These are phyloP conservation scores for Drosophila barbarae DNA, from an alignment of 2,888 invertebrate genomes.

Conservation along the genomic window DNA sequence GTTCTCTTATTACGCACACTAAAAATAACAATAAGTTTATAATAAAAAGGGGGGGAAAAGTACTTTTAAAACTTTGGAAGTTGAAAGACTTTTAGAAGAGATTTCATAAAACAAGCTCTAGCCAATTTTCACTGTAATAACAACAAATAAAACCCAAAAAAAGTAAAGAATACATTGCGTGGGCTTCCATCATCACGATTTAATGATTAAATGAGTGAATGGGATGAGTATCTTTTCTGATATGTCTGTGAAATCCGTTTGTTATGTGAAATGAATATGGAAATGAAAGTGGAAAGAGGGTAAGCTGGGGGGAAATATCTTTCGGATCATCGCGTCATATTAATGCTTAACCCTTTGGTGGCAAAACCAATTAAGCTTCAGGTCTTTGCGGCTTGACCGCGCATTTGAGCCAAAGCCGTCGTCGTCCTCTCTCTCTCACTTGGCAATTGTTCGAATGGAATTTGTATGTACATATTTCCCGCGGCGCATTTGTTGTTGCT, in stretches of 20 bases:
- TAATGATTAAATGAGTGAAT: slow-evolving; percentile 12
- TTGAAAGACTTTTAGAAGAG: background rate
- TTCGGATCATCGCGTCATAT: slow-evolving; percentile 27
- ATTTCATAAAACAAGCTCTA: too few species aligned
- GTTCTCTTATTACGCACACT: background rate
- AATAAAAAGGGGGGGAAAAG: background rate
- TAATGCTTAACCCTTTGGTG: slow-evolving; percentile 32
- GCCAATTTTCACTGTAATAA: slow-evolving; percentile 2
- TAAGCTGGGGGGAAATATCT: slow-evolving; percentile 10
- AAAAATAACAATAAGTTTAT: background rate
- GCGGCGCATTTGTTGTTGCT: slow-evolving; percentile 24
- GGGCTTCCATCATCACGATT: slow-evolving; percentile 1
- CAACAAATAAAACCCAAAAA: background rate
- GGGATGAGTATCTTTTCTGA: slow-evolving; percentile 8
- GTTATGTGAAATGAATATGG: slow-evolving; percentile 9
- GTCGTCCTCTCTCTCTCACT: background rate
- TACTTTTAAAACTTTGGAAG: background rate
- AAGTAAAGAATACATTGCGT: slow-evolving; percentile 9
- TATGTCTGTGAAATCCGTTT: slow-evolving; percentile 19
- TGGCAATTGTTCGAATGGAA: slow-evolving; percentile 25
- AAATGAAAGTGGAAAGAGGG: slow-evolving; percentile 3
- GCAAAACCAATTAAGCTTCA: slow-evolving; percentile 26
- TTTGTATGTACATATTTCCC: slow-evolving; percentile 19
- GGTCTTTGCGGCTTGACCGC: slow-evolving; percentile 24
- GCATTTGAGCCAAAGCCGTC: slow-evolving; percentile 15